phyloP scores from a whole-genome alignment of 2,888 invertebrate genomes.

The Stenodema calcarata region DNA sequence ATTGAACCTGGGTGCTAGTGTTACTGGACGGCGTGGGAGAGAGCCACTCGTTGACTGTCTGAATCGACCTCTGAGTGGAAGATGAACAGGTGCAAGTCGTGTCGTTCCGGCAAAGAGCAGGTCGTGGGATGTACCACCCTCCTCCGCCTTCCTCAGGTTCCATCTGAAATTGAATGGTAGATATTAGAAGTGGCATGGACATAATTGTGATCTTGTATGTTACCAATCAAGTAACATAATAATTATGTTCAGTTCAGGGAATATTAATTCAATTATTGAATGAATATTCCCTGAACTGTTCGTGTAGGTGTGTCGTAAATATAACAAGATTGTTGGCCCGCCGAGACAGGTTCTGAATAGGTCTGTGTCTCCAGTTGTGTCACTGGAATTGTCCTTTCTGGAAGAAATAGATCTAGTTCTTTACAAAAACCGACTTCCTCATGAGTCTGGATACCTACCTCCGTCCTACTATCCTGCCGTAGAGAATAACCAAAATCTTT shows the following conservation, averaged over 20 bases:
- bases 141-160: constrained; percentile 52
- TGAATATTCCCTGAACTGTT: background rate
- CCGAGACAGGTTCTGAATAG: background rate
- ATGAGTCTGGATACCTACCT: background rate
- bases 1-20: constrained; percentile 78
- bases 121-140: constrained; percentile 83
- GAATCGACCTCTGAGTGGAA: constrained; percentile 53
- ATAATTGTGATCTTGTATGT: too few species aligned
- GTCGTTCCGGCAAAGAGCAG: constrained; percentile 67
- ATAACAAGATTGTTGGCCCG: background rate
- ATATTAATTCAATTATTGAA: background rate
- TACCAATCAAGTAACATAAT: too few species aligned
- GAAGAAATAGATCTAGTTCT: background rate
- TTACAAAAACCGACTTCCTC: background rate
- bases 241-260: too few species aligned
- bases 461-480: too few species aligned
- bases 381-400: background rate
- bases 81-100: constrained; percentile 58
- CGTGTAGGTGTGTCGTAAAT: background rate
- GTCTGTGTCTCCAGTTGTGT: background rate
- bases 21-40: constrained; percentile 61
- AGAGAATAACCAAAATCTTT: too few species aligned
- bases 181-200: too few species aligned
- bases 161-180: constrained; percentile 40
- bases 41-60: constrained; percentile 56